These are phyloP conservation scores for Bombus sylvicola DNA, from an alignment of 1,140 invertebrate species.

Conservation along the genomic window DNA sequence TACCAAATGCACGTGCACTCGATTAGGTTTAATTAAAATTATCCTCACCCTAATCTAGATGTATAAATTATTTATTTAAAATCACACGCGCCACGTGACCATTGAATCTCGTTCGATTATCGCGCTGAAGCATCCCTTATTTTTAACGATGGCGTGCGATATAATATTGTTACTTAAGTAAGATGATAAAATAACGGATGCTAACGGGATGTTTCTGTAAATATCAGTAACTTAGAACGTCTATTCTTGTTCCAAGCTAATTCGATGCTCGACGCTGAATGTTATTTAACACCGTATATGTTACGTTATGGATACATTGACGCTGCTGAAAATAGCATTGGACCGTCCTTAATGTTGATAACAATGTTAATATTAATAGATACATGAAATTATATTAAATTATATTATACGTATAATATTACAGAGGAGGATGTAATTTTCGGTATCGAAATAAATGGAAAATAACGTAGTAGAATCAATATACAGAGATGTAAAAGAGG, in stretches of 20 bases:
- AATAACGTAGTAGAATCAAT: neutral
- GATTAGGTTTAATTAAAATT: constrained; percentile 19
- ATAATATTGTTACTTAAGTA: neutral
- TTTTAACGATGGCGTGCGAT: neutral
- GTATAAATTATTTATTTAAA: constrained; percentile 64
- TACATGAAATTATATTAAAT: neutral
- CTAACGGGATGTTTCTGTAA: constrained; percentile 51
- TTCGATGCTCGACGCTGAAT: constrained; percentile 4
- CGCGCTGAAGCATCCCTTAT: constrained; percentile 7
- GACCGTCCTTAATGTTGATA: neutral
- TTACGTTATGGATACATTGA: constrained; percentile 13
- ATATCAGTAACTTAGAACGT: constrained; percentile 44
- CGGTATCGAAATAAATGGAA: neutral
- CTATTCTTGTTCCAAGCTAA: neutral
- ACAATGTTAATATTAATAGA: neutral
- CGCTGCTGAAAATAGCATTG: neutral
- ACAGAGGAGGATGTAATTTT: neutral
- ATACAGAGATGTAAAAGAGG: neutral
- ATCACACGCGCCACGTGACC: constrained; percentile 13
- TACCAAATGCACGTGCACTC: constrained; percentile 10
- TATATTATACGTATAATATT: neutral
- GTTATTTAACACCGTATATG: constrained; percentile 2
- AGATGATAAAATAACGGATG: constrained; percentile 14
- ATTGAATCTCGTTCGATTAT: constrained; percentile 24
- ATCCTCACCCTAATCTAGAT: constrained; percentile 18